Evolutionary conservation across 2,888 invertebrate genomes (phyloP), one percentile per base, ranked within the genome.

Genomic region (Chymomyza caudatula): DNA sequence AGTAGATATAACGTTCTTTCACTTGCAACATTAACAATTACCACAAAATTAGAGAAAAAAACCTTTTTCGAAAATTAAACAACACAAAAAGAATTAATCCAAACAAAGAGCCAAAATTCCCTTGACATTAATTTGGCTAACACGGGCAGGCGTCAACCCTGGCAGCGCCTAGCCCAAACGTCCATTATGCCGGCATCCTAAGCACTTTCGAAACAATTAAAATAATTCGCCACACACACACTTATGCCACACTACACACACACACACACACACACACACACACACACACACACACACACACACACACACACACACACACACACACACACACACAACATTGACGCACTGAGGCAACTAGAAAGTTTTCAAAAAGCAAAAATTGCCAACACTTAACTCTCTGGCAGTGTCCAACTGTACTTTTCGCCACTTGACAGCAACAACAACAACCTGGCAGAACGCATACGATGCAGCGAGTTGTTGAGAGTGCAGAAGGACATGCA

Each of bases 121-220:
- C 80, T 59, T 62, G 80, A 60, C 76, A 85, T 75, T 80, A 85
- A 83, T 80, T 80, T 73, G 69, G 67, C 57, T 22, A 69, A 67
- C 82, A 69, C 43, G 13, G 49, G 61, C 37, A 53, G 61, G 37
- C 15, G 44, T 47, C 29, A 69, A 4, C 20, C 5, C 20, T 20
- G 51, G 51, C 20, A 20, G 51, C 51, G 17, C 51, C 51, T 20
- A 51, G 68, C 60, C 70, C 68, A 67, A 70, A 70, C 85, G 83
- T 77, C 80, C 85, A 81, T 81, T 81, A 81, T 71, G 83, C 65
- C 73, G 85, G 80, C 76, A 81, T 83, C 75, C 83, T 76, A 68
- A 85, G 80, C 80, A 85, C 85, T 81, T 85, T 86, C 80, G 70
- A 80, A 80, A 85, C 80, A 81, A 81, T 81, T 81, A 81, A 85